Evolutionary conservation across 2,113 vertebrate species (phyloP), one percentile per base, ranked within the genome.

Genomic region (Pelusios castaneus): DNA sequence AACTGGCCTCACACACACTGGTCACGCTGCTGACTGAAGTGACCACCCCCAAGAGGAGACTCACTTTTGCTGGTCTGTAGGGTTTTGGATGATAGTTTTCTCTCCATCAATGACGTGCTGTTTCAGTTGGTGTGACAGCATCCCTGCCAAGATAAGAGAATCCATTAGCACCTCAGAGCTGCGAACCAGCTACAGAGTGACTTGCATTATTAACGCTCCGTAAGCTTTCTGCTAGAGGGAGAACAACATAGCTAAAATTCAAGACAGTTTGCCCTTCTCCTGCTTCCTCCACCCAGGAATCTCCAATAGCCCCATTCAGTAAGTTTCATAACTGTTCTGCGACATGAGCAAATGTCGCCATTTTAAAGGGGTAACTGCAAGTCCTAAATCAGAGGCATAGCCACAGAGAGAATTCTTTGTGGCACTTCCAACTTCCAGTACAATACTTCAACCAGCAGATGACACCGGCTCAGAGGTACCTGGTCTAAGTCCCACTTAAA

Each of bases 81-180:
- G 99, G 92, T 99, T 99, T 97, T 99, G 99, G 96, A 99, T 99
- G 96, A 99, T 99, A 2, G 99, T 99, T 97, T 99, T 99, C 97
- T 99, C 99, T 29, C 99, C 99, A 67, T 99, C 99, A 10, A 99
- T 99, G 93, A 99, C 98, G 54, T 99, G 99, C 95, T 99, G 99
- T 96, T 99, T 99, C 90, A 99, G 97, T 85, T 99, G 99, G 97
- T 99, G 99, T 8, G 99, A 99, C 92, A 99, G 97, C 99, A 99
- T 99, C 82, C 99, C 99, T 99, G 95, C 34, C 60, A 31, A n/a
- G 2, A 82, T 6, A 86, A 70, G 58, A 51, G 41, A 76, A 9
- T 3, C 76, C 87, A 10, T 81, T 81, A 81, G 43, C 60, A 19
- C 86, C 82, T 31, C 85, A 0, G 13, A 45, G 63, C 77, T 9